phyloP scores from a whole-genome alignment of 2,888 invertebrate species.

The Busseola fusca region DNA sequence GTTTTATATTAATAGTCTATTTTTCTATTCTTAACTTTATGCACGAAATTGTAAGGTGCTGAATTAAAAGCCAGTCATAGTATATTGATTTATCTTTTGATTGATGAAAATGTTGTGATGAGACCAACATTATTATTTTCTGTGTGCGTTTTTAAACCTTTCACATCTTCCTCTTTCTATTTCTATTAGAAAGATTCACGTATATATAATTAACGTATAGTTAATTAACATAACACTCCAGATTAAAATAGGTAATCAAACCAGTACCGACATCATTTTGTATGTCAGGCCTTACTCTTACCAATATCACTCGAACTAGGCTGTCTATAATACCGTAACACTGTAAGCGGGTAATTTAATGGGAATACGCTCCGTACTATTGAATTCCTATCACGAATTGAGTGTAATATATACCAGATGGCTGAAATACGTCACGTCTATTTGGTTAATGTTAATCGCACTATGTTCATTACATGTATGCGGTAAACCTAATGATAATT shows the following conservation, averaged over 20 bases:
- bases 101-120: background rate
- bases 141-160: background rate
- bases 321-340: conserved; percentile 15
- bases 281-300: conserved; percentile 15
- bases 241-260: conserved; percentile 13
- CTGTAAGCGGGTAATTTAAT: conserved; percentile 34
- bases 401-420: conserved; percentile 45
- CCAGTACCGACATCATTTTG: background rate
- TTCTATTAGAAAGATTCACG: background rate
- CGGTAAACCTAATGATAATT: background rate
- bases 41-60: background rate
- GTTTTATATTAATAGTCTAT: conserved; percentile 9
- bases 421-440: conserved; percentile 23
- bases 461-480: background rate
- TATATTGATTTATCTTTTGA: background rate
- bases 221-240: background rate
- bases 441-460: conserved; percentile 11
- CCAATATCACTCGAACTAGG: conserved; percentile 7
- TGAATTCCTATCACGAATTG: conserved; percentile 40
- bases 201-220: background rate
- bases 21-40: background rate
- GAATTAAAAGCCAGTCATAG: too few species aligned
- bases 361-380: conserved; percentile 27
- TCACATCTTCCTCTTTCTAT: background rate
- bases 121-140: background rate